These are phyloP conservation scores for Dugesia japonica DNA, from an alignment of 2,888 invertebrate genomes.

Conservation along the genomic window DNA sequence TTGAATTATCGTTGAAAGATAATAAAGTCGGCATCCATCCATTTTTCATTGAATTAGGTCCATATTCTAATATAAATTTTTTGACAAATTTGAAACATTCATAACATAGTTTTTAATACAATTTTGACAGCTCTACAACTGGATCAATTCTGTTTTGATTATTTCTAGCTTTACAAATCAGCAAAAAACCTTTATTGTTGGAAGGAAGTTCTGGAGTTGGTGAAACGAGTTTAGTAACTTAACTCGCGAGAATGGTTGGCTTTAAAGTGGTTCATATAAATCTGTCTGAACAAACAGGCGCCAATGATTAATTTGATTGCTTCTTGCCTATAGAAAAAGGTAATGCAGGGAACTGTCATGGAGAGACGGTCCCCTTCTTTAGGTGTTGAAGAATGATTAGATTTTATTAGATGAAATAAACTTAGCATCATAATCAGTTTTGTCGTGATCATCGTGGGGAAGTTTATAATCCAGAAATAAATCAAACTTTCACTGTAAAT, in stretches of 20 bases:
- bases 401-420: constrained; percentile 90
- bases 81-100: neutral
- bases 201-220: constrained; percentile 92
- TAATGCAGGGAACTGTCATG: constrained; percentile 73
- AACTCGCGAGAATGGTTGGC: constrained; percentile 68
- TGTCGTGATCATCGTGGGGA: constrained; percentile 72
- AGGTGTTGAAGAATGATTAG: constrained; percentile 83
- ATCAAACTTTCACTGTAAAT: constrained; percentile 62
- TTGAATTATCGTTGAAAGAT: neutral
- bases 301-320: constrained; percentile 89
- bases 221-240: constrained; percentile 81
- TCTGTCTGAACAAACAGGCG: constrained; percentile 93
- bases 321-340: constrained; percentile 81
- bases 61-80: neutral
- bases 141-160: constrained; percentile 65
- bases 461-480: constrained; percentile 82
- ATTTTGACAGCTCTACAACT: constrained; percentile 48
- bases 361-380: constrained; percentile 83
- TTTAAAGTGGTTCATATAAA: constrained; percentile 76
- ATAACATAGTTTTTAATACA: constrained; percentile 37
- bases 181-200: constrained; percentile 68
- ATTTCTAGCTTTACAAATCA: constrained; percentile 67
- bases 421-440: constrained; percentile 86
- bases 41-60: neutral
- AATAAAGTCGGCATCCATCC: constrained; percentile 5